Evolutionary conservation across 2,797 vertebrate species (phyloP).

Genomic region (Sebastiscus albofasciatus): DNA sequence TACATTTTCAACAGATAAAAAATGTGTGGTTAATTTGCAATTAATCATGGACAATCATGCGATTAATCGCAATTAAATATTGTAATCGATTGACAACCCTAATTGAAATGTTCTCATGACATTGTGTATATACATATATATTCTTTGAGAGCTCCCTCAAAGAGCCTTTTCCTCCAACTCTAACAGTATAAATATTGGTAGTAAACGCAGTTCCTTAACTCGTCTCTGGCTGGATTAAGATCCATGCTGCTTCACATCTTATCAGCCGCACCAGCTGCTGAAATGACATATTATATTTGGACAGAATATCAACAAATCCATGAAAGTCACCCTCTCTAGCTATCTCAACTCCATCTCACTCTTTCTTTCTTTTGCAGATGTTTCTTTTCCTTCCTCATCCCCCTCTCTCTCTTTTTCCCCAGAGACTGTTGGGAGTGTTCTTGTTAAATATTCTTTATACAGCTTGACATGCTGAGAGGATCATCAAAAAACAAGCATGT

Average conservation of each 20-base stretch:
- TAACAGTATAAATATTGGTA: constrained; percentile 3
- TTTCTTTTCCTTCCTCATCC: neutral
- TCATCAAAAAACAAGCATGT: constrained; percentile 41
- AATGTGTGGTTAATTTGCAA: too few relatives aligned
- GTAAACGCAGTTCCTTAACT: constrained; percentile 16
- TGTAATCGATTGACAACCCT: too few relatives aligned
- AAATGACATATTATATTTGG: constrained; percentile 48
- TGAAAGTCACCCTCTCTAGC: constrained; percentile 21
- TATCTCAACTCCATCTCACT: constrained; percentile 16
- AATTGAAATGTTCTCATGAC: neutral
- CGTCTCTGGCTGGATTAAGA: constrained; percentile 17
- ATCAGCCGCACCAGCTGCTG: constrained; percentile 59
- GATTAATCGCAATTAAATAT: too few relatives aligned
- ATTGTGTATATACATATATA: neutral
- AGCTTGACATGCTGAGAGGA: constrained; percentile 34
- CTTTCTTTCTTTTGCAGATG: neutral
- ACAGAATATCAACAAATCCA: constrained; percentile 49
- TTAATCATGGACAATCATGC: too few relatives aligned
- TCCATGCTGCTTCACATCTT: constrained; percentile 54
- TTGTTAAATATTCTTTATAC: constrained; percentile 48
- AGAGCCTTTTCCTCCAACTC: constrained; percentile 1
- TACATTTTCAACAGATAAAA: too few relatives aligned
- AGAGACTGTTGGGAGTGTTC: constrained; percentile 9
- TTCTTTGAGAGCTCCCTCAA: constrained; percentile 3
- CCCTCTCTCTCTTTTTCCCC: neutral